phyloP scores from a whole-genome alignment of 2,888 invertebrate species.

The Calameuta filiformis region DNA sequence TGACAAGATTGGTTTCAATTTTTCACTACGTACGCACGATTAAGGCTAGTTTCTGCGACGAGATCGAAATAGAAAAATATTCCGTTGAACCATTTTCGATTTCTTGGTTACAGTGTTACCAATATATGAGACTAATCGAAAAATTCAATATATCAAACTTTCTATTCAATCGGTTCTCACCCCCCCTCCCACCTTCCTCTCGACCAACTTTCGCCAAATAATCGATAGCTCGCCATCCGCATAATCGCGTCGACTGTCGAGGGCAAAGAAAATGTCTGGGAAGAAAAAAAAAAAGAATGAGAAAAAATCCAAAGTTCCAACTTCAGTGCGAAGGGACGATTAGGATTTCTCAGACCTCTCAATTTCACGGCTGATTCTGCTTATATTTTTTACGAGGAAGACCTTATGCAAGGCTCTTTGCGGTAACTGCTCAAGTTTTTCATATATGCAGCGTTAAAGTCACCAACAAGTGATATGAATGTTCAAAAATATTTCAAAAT shows the following conservation, averaged over 20 bases:
- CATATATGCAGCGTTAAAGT: no score
- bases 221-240: not conserved
- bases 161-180: not conserved
- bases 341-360: no score
- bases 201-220: not conserved
- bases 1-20: not conserved
- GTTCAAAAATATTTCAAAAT: no score
- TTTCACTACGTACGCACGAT: not conserved
- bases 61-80: not conserved
- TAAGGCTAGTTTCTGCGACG: not conserved
- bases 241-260: not conserved
- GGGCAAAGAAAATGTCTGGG: not conserved
- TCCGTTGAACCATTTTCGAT: no score
- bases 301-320: not conserved
- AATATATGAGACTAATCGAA: not conserved
- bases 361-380: no score
- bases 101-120: not conserved
- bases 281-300: not conserved
- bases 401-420: no score
- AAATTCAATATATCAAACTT: not conserved
- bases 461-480: no score
- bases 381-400: no score
- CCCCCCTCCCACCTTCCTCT: no score
- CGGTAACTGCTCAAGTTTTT: no score
- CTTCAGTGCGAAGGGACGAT: not conserved